Conservation (phyloP, 2,113 vertebrate genomes). For the Tragelaphus scriptus region DNA sequence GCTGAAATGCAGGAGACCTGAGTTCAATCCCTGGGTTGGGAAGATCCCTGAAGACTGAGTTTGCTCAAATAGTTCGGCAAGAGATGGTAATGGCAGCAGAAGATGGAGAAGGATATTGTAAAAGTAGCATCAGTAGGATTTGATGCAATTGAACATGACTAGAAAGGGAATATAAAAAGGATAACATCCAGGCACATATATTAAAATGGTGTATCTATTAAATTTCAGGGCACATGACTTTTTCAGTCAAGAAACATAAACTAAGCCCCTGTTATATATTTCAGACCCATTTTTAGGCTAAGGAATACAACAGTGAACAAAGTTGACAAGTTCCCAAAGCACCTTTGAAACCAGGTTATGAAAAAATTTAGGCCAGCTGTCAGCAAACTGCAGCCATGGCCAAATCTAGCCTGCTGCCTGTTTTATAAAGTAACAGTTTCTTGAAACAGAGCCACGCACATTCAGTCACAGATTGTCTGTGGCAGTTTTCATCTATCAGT, state of each 20-base stretch:
- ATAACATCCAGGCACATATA: neutral
- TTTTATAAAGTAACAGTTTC: slow-evolving; percentile 29
- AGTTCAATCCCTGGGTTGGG: neutral
- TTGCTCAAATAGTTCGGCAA: neutral
- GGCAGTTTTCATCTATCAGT: neutral
- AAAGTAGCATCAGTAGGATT: neutral
- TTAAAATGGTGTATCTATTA: neutral
- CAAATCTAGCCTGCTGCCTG: neutral
- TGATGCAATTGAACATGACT: neutral
- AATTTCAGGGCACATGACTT: neutral
- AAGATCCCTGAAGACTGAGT: neutral
- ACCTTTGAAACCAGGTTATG: neutral
- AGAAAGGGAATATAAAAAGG: neutral
- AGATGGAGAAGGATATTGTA: neutral
- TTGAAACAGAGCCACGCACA: neutral
- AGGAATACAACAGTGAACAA: neutral
- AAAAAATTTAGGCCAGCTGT: neutral
- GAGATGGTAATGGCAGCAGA: neutral
- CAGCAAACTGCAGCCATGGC: neutral
- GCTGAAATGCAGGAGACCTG: neutral
- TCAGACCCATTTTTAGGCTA: neutral
- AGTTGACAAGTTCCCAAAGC: neutral
- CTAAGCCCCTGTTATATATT: neutral
- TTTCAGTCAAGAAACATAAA: neutral
- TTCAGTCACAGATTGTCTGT: neutral